A percentile compares a stretch with the other conserved stretches of the same genome.
phyloP scores from a whole-genome alignment of 2,113 vertebrate species.

The Tinamus guttatus region DNA sequence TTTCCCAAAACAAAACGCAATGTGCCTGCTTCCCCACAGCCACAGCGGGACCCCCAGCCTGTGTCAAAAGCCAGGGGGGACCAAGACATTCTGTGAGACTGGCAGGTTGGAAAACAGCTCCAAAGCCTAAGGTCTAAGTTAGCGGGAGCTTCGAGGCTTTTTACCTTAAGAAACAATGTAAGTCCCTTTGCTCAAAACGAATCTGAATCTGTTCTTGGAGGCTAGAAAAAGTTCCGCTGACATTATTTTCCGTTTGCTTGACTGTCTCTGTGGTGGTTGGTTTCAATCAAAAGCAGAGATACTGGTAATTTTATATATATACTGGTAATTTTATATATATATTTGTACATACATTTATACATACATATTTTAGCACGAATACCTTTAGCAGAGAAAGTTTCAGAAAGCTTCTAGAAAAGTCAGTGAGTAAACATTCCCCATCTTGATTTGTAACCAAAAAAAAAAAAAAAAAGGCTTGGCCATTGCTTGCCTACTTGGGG shows the following conservation, averaged over 20 bases:
- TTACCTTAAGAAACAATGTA: neutral
- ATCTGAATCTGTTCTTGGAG: constrained; percentile 35
- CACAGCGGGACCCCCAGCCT: neutral
- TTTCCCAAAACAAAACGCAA: neutral
- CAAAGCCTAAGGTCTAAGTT: neutral
- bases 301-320: neutral
- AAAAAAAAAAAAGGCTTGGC: neutral
- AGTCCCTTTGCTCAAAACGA: constrained; percentile 41
- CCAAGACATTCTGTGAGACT: neutral
- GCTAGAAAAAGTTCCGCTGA: constrained; percentile 23
- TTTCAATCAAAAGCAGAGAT: constrained; percentile 19
- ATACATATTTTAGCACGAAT: neutral
- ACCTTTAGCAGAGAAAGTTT: neutral
- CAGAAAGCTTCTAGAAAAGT: neutral
- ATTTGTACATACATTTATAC: neutral
- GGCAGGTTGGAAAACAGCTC: neutral
- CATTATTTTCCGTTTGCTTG: constrained; percentile 56
- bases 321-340: neutral
- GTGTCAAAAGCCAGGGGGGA: neutral
- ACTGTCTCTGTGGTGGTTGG: neutral
- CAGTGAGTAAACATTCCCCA: neutral
- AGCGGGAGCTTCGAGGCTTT: neutral
- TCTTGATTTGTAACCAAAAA: neutral
- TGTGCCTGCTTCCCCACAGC: neutral
- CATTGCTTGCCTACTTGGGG: neutral